These are phyloP conservation scores for Anabas testudineus DNA, from an alignment of 2,797 vertebrate species.

Conservation along the genomic window DNA sequence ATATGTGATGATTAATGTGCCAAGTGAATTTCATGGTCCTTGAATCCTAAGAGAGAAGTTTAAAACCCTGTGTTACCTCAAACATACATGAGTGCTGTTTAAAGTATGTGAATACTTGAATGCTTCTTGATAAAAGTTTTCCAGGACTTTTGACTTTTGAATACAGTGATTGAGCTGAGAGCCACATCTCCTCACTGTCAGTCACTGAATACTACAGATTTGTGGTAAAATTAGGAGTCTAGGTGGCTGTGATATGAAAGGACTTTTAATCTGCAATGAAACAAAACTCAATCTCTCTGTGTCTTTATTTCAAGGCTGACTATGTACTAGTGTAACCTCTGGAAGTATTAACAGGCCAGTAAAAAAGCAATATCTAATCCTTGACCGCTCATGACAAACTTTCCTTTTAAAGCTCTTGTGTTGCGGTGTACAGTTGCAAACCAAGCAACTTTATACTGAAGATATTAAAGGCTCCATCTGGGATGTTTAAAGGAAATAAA, in stretches of 20 bases:
- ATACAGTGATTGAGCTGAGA: constrained; percentile 4
- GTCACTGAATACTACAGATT: constrained; percentile 4
- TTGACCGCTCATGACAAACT: constrained; percentile 41
- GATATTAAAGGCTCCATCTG: background rate
- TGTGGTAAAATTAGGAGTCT: constrained; percentile 5
- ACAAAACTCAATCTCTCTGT: constrained; percentile 29
- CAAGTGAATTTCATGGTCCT: constrained; percentile 24
- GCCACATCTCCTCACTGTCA: background rate
- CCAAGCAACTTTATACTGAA: background rate
- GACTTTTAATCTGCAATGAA: constrained; percentile 49
- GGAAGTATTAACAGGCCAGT: constrained; percentile 34
- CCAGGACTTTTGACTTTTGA: background rate
- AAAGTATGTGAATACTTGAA: constrained; percentile 9
- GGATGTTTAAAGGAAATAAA: background rate
- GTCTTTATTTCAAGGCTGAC: constrained; percentile 36
- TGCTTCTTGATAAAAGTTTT: background rate
- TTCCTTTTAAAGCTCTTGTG: constrained; percentile 17
- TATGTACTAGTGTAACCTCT: background rate
- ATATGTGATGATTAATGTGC: constrained; percentile 24
- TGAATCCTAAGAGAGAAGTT: constrained; percentile 20
- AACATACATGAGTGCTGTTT: background rate
- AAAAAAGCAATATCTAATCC: constrained; percentile 35
- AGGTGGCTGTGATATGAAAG: constrained; percentile 10
- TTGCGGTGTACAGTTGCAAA: constrained; percentile 16
- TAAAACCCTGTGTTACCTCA: constrained; percentile 1